Percentiles rank a stretch among this genome's conserved stretches.
These are phyloP conservation scores for Chondrilla cf. caribensis DNA, from an alignment of 37 sponge, comb jelly and placozoan genomes.

Conservation along the genomic window DNA sequence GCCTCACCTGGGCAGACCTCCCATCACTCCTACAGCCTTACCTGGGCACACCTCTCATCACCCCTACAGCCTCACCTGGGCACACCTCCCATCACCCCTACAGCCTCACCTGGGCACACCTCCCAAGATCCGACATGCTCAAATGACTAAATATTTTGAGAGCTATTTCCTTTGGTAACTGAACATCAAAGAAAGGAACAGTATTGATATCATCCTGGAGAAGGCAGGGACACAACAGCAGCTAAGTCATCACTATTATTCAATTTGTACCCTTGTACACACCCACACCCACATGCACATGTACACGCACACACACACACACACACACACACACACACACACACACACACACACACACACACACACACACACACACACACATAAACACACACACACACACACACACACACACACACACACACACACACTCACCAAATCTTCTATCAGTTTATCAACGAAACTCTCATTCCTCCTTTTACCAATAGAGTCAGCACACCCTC, in stretches of 20 bases:
- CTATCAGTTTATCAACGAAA: conserved; percentile 53
- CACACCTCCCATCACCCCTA: too few relatives aligned
- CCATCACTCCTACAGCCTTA: too few relatives aligned
- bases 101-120: conserved; percentile 45
- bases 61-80: too few relatives aligned
- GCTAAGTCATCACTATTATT: not conserved
- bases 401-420: not conserved
- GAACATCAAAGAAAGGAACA: conserved; percentile 78
- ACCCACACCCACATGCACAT: not conserved
- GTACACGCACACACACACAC: conserved; percentile 11
- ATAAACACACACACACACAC: not conserved
- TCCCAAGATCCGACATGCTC: conserved; percentile 49
- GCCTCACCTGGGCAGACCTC: too few relatives aligned
- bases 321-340: conserved; percentile 3
- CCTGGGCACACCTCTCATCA: too few relatives aligned
- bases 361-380: not conserved
- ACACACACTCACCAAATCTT: conserved; percentile 59
- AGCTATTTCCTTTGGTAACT: conserved; percentile 68
- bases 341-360: conserved; percentile 21
- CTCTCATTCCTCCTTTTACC: not conserved
- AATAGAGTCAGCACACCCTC: not conserved
- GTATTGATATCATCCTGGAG: conserved; percentile 74
- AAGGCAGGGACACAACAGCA: not conserved
- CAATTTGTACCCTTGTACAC: conserved; percentile 18
- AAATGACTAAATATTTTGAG: conserved; percentile 56